Evolutionary conservation across 2,888 invertebrate genomes (phyloP).

Genomic region (Caenorhabditis sinica): DNA sequence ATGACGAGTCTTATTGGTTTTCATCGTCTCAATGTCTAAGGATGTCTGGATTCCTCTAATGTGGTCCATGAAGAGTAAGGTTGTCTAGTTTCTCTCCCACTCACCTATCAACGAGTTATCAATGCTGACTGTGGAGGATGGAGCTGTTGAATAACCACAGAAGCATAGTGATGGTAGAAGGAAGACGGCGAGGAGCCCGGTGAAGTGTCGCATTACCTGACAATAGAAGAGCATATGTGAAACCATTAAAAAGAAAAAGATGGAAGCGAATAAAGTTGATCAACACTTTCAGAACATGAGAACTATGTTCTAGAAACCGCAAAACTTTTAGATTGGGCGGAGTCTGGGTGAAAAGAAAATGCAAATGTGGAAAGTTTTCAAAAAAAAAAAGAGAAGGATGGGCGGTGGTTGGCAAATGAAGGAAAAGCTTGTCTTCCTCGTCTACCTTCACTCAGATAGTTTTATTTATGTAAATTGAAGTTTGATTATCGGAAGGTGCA

Average conservation of each 20-base stretch:
- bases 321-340: conserved; percentile 26
- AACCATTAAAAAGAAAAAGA: neutral
- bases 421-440: conserved; percentile 28
- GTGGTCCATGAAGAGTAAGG: conserved; percentile 1
- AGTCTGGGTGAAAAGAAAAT: conserved; percentile 20
- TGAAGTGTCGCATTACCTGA: conserved; percentile 55
- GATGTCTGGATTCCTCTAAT: conserved; percentile 24
- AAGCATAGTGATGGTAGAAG: conserved; percentile 23
- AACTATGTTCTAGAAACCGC: conserved; percentile 22
- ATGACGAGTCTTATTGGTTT: conserved; percentile 49
- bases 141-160: conserved; percentile 32
- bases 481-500: conserved; percentile 43
- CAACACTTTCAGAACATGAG: conserved; percentile 18
- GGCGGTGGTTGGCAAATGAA: conserved; percentile 29
- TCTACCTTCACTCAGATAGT: conserved; percentile 42
- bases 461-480: conserved; percentile 54
- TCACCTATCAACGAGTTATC: conserved; percentile 57
- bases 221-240: neutral
- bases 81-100: conserved; percentile 24
- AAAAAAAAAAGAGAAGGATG: conserved; percentile 32
- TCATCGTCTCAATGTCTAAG: conserved; percentile 25
- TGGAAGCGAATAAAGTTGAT: neutral
- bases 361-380: conserved; percentile 40
- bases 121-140: conserved; percentile 49
- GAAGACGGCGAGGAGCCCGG: conserved; percentile 14